Evolutionary conservation across 2,888 invertebrate species (phyloP), one percentile per base, ranked within the genome.

Genomic region (Meteorus cinctellus): DNA sequence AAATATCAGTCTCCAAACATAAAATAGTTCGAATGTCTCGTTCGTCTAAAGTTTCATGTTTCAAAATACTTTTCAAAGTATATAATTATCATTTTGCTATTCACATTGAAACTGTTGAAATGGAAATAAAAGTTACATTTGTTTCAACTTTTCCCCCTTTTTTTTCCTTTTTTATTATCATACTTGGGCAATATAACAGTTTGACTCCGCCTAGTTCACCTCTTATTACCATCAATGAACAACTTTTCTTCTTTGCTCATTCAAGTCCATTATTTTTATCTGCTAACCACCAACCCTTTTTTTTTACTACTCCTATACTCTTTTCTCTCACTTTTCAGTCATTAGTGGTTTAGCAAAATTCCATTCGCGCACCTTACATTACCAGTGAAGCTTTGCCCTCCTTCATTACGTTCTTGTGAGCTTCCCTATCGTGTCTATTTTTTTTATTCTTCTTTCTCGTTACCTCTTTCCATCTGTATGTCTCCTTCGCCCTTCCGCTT

Each of bases 331-430:
- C 63, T 68, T 75, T 73, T 66, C 62, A 79, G 69, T 77, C 79
- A 80, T 81, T 81, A 80, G 81, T 71, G 80, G 81, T 81, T 80
- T 79, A 81, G 79, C 76, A 77, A 76, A 79, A 82, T 82, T 82
- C 81, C 76, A 78, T 81, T 83, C 78, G 76, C 59, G 72, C 72
- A 74, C 80, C 79, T 80, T 84, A 76, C 78, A 80, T 79, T 79
- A 81, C 75, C 80, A 73, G 75, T 74, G 60, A 73, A 77, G 76
- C 77, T 78, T 79, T 77, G 70, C 67, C 75, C 67, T n/a, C 60
- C 36, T 66, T 29, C 48, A 29, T 34, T 41, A 66, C 72, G 4
- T 8, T 55, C 55, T 55, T 19, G 19, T 55, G 19, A 55, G 55
- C 55, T 55, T 55, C n/a, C n/a, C 41, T 41, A 41, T 12, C 12